phyloP scores from a whole-genome alignment of 2,113 vertebrate genomes.

The Hystrix brachyura region DNA sequence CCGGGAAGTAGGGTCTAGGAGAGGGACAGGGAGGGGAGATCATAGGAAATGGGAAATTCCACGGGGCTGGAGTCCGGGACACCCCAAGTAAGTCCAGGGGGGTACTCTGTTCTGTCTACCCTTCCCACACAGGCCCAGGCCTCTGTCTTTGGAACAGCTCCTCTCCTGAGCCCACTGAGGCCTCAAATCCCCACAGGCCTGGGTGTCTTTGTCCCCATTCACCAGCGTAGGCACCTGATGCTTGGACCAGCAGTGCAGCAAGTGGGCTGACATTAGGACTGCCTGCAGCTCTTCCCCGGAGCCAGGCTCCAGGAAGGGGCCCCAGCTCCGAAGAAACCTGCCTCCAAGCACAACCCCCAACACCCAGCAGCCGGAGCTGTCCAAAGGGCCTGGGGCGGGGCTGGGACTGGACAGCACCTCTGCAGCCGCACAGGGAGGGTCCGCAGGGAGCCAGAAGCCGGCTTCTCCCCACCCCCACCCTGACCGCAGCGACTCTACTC shows the following conservation, averaged over 20 bases:
- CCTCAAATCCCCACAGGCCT: background rate
- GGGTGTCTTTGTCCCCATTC: background rate
- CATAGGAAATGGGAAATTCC: slow-evolving; percentile 4
- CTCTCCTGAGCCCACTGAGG: background rate
- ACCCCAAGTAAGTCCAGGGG: too few species aligned
- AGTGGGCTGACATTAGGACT: background rate
- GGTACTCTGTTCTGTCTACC: background rate
- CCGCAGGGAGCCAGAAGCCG: slow-evolving; percentile 61
- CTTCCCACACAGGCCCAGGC: background rate
- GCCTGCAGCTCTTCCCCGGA: background rate
- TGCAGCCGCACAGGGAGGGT: background rate
- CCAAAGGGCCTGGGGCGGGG: background rate
- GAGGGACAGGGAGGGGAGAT: background rate
- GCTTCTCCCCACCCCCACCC: background rate
- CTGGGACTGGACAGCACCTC: background rate
- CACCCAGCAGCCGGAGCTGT: background rate
- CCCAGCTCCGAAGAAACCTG: background rate
- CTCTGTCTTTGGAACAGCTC: background rate
- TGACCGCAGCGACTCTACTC: slow-evolving; percentile 72
- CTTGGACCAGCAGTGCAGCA: background rate
- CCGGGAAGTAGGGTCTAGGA: background rate
- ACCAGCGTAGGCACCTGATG: background rate
- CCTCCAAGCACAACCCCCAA: background rate
- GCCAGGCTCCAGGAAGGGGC: background rate
- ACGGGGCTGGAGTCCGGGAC: background rate